Evolutionary conservation across 2,797 vertebrate species (phyloP), one percentile per base, ranked within the genome.

Genomic region (Glyptemys insculpta): DNA sequence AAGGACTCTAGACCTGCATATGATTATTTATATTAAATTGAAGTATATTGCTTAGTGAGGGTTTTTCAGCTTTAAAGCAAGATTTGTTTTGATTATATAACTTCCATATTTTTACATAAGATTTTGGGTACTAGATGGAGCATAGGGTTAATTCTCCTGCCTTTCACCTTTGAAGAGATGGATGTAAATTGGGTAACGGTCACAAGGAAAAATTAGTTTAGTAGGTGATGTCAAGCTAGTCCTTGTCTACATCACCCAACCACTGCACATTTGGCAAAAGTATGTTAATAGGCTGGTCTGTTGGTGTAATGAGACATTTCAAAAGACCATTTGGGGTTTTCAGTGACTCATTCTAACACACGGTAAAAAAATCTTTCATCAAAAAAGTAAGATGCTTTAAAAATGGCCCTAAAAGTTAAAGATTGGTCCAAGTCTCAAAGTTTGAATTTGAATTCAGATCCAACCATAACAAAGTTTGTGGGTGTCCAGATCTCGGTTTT

Each of bases 1-100:
- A 94, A 97, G 97, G 91, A 86, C 74, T 96, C 86, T 68, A 94
- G 93, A 97, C 83, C 72, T 96, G 79, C 80, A 76, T 97, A 91
- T 97, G 89, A 97, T 97, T 97, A 96, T 94, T 92, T 79, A 85
- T 92, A 91, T 94, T 96, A 96, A 97, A 96, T 91, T 93, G 62
- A 97, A 97, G 92, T 96, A 3, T 94, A 54, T 93, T 96, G 47
- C 72, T 97, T 83, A 93, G 8, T 87, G 76, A 91, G 57, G 87
- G 8, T 89, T 97, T 96, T 96, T 91, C 81, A 90, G 37, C 87
- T 96, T 56, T 76, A 91, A 97, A 96, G 81, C 29, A 96, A 93
- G 54, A 93, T 95, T 68, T 84, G 23, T 88, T 94, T 50, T 94
- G 25, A 29, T 84, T 91, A 85, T 82, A 4, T 56, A 12, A 31